phyloP scores from a whole-genome alignment of 1,140 invertebrate genomes.

The Macrobrachium nipponense region DNA sequence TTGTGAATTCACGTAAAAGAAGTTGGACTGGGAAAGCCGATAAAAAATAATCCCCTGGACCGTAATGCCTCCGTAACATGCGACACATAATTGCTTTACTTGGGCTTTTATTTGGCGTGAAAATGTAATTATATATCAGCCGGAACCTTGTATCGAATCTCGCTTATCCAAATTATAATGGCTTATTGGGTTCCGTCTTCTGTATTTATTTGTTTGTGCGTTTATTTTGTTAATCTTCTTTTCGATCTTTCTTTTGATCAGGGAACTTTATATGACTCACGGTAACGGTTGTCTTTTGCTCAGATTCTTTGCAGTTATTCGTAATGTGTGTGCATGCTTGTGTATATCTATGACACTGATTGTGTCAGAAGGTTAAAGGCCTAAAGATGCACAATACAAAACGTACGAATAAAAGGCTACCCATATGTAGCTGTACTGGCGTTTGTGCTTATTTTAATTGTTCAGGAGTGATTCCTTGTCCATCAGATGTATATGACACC shows the following conservation, averaged over 20 bases:
- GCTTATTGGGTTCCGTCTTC: neutral
- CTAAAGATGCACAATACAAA: too few relatives aligned
- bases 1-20: constrained; percentile 32
- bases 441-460: too few relatives aligned
- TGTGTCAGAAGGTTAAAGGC: too few relatives aligned
- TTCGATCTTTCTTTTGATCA: neutral
- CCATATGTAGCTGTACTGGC: too few relatives aligned
- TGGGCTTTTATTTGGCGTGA: constrained; percentile 45
- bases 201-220: neutral
- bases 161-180: constrained; percentile 11
- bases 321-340: too few relatives aligned
- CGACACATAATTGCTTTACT: constrained; percentile 39
- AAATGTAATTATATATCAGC: constrained; percentile 48
- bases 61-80: constrained; percentile 47
- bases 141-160: constrained; percentile 9
- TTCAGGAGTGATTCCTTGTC: too few relatives aligned
- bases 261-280: too few relatives aligned
- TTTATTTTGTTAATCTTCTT: neutral
- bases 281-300: too few relatives aligned
- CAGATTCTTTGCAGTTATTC: too few relatives aligned
- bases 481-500: too few relatives aligned
- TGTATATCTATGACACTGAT: too few relatives aligned
- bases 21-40: constrained; percentile 26
- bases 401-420: too few relatives aligned
- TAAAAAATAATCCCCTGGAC: constrained; percentile 29